Conservation (phyloP, 2,888 invertebrate species). For the Chelonus formosanus region DNA sequence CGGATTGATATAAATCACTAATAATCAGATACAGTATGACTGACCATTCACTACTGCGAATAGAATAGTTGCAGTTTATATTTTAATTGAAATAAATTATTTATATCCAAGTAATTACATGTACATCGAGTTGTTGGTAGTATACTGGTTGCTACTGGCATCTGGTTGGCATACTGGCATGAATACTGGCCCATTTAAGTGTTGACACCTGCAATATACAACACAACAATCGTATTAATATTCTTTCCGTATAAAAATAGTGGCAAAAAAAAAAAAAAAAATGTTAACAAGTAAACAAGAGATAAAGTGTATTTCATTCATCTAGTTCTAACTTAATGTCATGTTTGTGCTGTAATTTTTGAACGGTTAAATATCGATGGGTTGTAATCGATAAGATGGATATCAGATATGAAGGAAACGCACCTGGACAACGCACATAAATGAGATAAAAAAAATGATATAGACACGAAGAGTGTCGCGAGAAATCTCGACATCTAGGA, state of each 20-base stretch:
- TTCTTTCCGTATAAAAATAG: background rate
- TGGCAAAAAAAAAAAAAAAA: slow-evolving; percentile 10
- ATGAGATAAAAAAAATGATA: slow-evolving; percentile 6
- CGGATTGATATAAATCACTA: no score
- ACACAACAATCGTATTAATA: no score
- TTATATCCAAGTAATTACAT: slow-evolving; percentile 33
- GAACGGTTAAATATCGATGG: slow-evolving; percentile 8
- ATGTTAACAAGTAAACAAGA: background rate
- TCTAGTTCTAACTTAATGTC: no score
- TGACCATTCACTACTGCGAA: no score
- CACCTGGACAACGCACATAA: slow-evolving; percentile 12
- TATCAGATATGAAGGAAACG: slow-evolving; percentile 27
- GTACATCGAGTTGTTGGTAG: slow-evolving; percentile 40
- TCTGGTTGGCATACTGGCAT: slow-evolving; percentile 62
- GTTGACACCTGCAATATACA: slow-evolving; percentile 54
- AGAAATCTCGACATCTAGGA: slow-evolving; percentile 25
- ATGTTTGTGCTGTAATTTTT: no score
- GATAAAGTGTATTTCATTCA: no score
- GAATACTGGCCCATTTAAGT: slow-evolving; percentile 62
- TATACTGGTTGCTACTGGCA: slow-evolving; percentile 61
- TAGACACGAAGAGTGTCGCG: slow-evolving; percentile 20
- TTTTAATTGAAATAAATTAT: slow-evolving; percentile 6
- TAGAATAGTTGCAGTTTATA: no score
- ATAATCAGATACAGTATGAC: no score
- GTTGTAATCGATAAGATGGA: slow-evolving; percentile 12